Evolutionary conservation across 2,797 vertebrate species (phyloP), one percentile per base, ranked within the genome.

Genomic region (Neolamprologus multifasciatus): DNA sequence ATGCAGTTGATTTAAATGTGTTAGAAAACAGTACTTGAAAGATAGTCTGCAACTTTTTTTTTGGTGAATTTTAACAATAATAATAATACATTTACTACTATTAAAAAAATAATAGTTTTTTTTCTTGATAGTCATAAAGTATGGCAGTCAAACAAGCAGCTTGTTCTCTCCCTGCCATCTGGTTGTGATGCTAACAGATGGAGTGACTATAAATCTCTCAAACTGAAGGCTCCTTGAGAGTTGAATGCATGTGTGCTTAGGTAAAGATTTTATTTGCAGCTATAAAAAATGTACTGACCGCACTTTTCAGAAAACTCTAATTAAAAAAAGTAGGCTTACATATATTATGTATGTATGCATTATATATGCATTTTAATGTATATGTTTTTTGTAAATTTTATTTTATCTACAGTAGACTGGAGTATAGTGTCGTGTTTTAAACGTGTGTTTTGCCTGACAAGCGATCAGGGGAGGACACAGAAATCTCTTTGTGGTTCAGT

Each of bases 181-280:
- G 84, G 69, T 43, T 81, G 81, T 79, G 81, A 82, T 36, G 67
- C 55, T 55, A 88, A 89, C 92, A 92, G 89, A 93, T 90, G 85
- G 84, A 84, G 9, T 23, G 74, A 57, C 78, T 78, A 26, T 87
- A 89, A 92, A 90, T 89, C 85, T 88, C 77, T 87, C 76, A 40
- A 36, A 40, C 21, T 43, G 67, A 78, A 78, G 78, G 21, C 81
- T 79, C 50, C 8, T 29, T 8, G 21, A 7, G 52, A 87, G n/a
- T 8, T 54, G 17, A 40, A 88, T 77, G 26, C 23, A 78, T 83
- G 29, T 83, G 33, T 57, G 81, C 71, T 88, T 83, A 74, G 40
- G 19, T 82, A 86, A 84, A 88, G 74, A 12, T 8, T 23, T 40
- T 14, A 78, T 84, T 87, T 82, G 59, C 71, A 82, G 77, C 74